Evolutionary conservation across 1,140 invertebrate genomes (phyloP).

Genomic region (Eumeta japonica): DNA sequence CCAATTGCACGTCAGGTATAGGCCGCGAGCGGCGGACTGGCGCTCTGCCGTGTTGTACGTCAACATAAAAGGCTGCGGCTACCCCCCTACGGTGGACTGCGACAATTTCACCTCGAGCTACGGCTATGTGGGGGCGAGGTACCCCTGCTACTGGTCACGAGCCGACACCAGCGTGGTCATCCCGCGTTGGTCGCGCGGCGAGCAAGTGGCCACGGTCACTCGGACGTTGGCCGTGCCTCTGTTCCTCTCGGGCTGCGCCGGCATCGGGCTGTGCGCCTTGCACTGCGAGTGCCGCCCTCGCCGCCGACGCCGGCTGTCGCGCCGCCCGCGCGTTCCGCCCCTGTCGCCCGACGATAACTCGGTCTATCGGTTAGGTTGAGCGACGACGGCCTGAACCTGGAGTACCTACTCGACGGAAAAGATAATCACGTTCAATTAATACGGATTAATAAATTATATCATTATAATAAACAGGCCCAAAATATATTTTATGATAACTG

Average conservation of each 20-base stretch:
- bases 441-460: no score
- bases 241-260: constrained; percentile 77
- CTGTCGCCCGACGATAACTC: constrained; percentile 42
- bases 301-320: constrained; percentile 40
- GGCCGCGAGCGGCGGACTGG: constrained; percentile 42
- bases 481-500: no score
- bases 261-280: constrained; percentile 78
- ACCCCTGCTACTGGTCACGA: constrained; percentile 81
- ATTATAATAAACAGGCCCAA: no score
- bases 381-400: no score
- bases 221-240: constrained; percentile 80
- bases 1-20: constrained; percentile 81
- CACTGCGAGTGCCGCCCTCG: constrained; percentile 73
- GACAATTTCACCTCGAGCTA: constrained; percentile 76
- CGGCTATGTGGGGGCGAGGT: constrained; percentile 73
- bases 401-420: no score
- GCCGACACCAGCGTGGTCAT: constrained; percentile 79
- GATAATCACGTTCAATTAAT: no score
- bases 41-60: constrained; percentile 47
- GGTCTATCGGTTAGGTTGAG: constrained; percentile 43
- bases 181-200: constrained; percentile 74
- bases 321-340: constrained; percentile 38
- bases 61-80: constrained; percentile 75
- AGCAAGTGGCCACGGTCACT: constrained; percentile 75
- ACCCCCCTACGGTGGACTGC: constrained; percentile 82